phyloP scores from a whole-genome alignment of 2,113 vertebrate species.

The Chloebia gouldiae region DNA sequence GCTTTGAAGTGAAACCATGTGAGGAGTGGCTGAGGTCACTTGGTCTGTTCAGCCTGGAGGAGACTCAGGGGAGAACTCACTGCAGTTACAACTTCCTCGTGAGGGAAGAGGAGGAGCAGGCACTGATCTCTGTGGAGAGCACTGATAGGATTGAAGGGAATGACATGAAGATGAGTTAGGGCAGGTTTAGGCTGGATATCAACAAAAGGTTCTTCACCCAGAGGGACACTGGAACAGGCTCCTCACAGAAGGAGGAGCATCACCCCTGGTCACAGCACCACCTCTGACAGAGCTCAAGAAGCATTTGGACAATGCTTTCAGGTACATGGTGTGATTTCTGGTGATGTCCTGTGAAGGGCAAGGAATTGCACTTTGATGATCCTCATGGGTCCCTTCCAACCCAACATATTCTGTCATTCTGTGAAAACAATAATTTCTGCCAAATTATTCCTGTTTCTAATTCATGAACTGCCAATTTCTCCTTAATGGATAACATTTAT shows the following conservation, averaged over 20 bases:
- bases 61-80: background rate
- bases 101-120: background rate
- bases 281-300: too few relatives aligned
- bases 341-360: background rate
- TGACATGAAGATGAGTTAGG: background rate
- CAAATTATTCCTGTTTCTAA: background rate
- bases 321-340: background rate
- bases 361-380: background rate
- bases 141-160: accelerated
- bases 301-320: background rate
- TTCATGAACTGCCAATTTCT: background rate
- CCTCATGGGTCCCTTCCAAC: background rate
- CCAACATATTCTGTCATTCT: background rate
- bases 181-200: background rate
- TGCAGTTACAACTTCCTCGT: background rate
- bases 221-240: background rate
- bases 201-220: background rate
- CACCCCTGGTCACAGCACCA: background rate
- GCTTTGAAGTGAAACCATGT: accelerated
- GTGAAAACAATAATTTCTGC: background rate
- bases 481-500: background rate
- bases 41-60: background rate
- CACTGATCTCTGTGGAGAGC: background rate
- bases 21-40: background rate
- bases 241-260: background rate